phyloP scores from a whole-genome alignment of 2,797 vertebrate species.

The Chromobotia macracanthus region DNA sequence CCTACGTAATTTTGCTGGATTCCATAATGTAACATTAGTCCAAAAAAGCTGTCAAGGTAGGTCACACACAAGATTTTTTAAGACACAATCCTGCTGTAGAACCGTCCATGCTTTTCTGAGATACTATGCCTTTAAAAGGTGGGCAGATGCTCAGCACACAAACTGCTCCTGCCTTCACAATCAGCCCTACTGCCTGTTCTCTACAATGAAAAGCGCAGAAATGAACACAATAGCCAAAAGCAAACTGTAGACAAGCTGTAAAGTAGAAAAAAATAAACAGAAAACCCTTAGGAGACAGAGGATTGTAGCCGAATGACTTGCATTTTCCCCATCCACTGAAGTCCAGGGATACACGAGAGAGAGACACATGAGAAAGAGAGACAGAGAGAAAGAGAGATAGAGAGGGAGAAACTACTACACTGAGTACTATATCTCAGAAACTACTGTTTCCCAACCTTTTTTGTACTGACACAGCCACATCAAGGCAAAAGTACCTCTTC shows the following conservation, averaged over 20 bases:
- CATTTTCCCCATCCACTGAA: slow-evolving; percentile 40
- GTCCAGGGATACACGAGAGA: slow-evolving; percentile 2
- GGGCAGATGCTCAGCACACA: slow-evolving; percentile 38
- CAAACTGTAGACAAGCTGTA: slow-evolving; percentile 37
- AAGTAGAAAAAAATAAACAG: slow-evolving; percentile 17
- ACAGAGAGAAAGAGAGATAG: slow-evolving; percentile 27
- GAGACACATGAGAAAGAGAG: slow-evolving; percentile 9
- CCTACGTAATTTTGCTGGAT: not conserved
- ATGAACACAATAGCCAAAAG: slow-evolving; percentile 31
- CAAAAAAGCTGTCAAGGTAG: not conserved
- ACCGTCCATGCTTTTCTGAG: not conserved
- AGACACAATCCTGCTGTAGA: not conserved
- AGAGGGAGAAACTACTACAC: slow-evolving; percentile 27
- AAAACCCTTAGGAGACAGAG: not conserved
- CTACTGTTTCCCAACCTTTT: not conserved
- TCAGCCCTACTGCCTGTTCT: slow-evolving; percentile 37
- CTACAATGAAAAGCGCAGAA: slow-evolving; percentile 38
- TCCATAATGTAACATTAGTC: not conserved
- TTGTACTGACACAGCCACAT: not conserved
- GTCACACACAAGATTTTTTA: not conserved
- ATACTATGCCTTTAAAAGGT: slow-evolving; percentile 59
- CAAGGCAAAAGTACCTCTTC: not conserved
- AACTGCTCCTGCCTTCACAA: not conserved
- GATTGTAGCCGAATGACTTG: slow-evolving; percentile 54
- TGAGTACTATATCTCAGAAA: not conserved